Base-by-base conservation (phyloP, 2,113 vertebrate species). In the Uropsilus gracilis region DNA sequence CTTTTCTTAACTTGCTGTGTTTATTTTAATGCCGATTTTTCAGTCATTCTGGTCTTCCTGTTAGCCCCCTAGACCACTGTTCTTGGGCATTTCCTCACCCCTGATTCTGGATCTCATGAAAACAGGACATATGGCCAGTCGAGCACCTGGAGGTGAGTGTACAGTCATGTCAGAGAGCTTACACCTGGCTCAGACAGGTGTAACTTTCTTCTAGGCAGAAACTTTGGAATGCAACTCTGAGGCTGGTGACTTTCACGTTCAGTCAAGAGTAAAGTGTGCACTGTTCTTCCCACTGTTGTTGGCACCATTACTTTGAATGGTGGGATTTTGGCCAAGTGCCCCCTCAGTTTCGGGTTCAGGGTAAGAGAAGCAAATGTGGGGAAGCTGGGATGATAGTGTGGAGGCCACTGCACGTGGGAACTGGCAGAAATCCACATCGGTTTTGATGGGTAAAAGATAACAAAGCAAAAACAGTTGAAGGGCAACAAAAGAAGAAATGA, bases 341-440 rank as follows among this genome's bases (percentile, higher is more conserved):
- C n/a, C n/a, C n/a, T n/a, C 26, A 66, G 37, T 28, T n/a, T 7
- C 12, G 20, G 8, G 32, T 20, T 22, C 4, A 12, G 0, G 8
- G 48, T 8, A 16, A 16, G 37, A 84, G 26, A 4, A 3, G 20
- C 4, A 13, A 46, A 20, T 5, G 5, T 11, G 6, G 14, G 53
- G 39, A 8, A n/a, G 5, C 11, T 0, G 1, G 32, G 28, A 50
- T 7, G 5, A 24, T 10, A 32, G 12, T 6, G 0, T 18, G 14
- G 34, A 8, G 32, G 26, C 32, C 8, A 2, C 6, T 2, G 37
- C 10, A 22, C 7, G 1, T 0, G 4, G 3, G 30, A 17, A 55
- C 69, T 1, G 59, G 5, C 14, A 16, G 34, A 16, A 55, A 26
- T 10, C 17, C 42, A 0, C 1, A 9, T 0, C 3, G n/a, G 30